Percentiles rank a stretch among this genome's conserved stretches.
These are phyloP conservation scores for Neosilurus hyrtlii DNA, from an alignment of 2,797 vertebrate genomes.

Conservation along the genomic window DNA sequence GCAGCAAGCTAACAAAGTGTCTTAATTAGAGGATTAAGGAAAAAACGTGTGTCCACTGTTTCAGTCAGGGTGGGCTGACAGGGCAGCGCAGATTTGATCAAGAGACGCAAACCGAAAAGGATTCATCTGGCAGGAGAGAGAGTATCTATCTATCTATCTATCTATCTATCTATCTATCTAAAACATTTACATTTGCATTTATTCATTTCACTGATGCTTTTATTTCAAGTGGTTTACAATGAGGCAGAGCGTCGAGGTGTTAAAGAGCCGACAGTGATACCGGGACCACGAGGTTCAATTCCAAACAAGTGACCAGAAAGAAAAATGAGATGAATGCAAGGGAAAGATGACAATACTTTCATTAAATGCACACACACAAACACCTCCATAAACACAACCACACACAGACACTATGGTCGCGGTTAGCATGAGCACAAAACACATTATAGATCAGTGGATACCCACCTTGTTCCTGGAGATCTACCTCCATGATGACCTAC, in stretches of 20 bases:
- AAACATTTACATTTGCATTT: conserved; percentile 25
- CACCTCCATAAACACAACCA: neutral
- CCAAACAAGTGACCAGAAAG: neutral
- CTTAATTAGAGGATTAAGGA: conserved; percentile 58
- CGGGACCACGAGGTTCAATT: conserved; percentile 1
- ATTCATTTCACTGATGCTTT: conserved; percentile 16
- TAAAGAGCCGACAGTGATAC: conserved; percentile 15
- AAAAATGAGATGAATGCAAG: neutral
- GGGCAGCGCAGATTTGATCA: conserved; percentile 37
- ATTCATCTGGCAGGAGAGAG: conserved; percentile 18
- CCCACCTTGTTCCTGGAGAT: too few species aligned
- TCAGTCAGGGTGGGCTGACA: conserved; percentile 40
- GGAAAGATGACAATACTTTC: neutral
- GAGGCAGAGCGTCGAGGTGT: conserved; percentile 6
- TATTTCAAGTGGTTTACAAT: conserved; percentile 8
- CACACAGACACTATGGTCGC: neutral
- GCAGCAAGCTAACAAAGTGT: conserved; percentile 54
- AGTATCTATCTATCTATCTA: too few species aligned
- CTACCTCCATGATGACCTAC: too few species aligned
- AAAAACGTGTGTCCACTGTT: conserved; percentile 50
- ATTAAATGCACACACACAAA: neutral
- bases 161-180: too few species aligned
- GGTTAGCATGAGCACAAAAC: neutral
- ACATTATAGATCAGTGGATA: neutral
- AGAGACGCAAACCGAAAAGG: conserved; percentile 28